These are phyloP conservation scores for Rhyacophila evoluta DNA, from an alignment of 2,888 invertebrate genomes.

Conservation along the genomic window DNA sequence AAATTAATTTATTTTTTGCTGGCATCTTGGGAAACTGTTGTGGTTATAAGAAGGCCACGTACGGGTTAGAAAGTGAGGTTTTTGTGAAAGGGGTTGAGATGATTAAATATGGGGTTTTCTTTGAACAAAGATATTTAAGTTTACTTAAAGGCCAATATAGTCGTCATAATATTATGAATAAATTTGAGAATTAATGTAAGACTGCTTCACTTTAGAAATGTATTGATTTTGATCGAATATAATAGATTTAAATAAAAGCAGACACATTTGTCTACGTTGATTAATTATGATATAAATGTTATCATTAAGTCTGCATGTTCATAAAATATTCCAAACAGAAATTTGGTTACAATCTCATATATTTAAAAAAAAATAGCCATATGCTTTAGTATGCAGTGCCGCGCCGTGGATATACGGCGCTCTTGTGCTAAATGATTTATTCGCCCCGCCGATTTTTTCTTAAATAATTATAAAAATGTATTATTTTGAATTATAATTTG, in stretches of 20 bases:
- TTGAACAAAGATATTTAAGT: slow-evolving; percentile 12
- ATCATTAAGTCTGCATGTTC: neutral
- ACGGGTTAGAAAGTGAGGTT: neutral
- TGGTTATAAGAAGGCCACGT: neutral
- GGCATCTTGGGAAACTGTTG: neutral
- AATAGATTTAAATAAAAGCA: too few species aligned
- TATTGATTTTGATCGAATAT: neutral
- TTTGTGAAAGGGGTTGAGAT: neutral
- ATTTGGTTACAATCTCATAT: too few species aligned
- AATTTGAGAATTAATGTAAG: neutral
- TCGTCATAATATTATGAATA: neutral
- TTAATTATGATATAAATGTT: too few species aligned
- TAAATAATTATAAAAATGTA: too few species aligned
- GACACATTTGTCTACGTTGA: too few species aligned
- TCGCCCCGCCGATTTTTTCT: too few species aligned
- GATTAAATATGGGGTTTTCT: slow-evolving; percentile 24
- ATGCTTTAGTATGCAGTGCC: too few species aligned
- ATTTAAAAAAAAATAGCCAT: neutral
- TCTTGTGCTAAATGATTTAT: too few species aligned
- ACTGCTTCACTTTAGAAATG: neutral
- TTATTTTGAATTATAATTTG: too few species aligned
- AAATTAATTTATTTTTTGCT: slow-evolving; percentile 43
- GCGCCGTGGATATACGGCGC: too few species aligned
- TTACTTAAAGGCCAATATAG: neutral
- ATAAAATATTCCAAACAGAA: too few species aligned